These are phyloP conservation scores for Capitulum mitella DNA, from an alignment of 2,888 invertebrate genomes.

Conservation along the genomic window DNA sequence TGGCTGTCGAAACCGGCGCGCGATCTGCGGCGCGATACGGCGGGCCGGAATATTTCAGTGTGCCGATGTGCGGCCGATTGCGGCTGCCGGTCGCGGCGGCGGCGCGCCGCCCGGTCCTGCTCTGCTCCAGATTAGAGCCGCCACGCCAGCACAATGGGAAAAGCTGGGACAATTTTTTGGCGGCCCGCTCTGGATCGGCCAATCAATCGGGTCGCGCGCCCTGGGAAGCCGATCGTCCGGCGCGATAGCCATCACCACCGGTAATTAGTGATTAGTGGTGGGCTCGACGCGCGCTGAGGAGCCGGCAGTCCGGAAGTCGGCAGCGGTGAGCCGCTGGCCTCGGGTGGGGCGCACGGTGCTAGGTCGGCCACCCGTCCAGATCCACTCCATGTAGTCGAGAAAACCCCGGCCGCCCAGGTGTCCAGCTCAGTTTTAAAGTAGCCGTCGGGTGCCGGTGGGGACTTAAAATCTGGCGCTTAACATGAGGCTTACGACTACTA, in stretches of 20 bases:
- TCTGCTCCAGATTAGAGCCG: constrained; percentile 12
- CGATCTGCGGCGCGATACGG: not conserved
- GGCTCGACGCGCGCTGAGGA: not conserved
- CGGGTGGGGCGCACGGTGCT: not conserved
- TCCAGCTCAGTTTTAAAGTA: not conserved
- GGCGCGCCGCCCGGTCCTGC: not conserved
- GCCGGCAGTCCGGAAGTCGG: not conserved
- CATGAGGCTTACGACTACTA: not conserved
- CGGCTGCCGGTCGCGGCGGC: not conserved
- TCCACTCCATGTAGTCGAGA: not conserved
- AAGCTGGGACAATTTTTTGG: not conserved
- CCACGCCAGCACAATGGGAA: not conserved
- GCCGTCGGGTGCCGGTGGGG: not conserved
- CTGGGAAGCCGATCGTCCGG: not conserved
- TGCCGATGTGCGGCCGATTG: not conserved
- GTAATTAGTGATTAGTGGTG: not conserved
- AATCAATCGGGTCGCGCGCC: not conserved
- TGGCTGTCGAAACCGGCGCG: not conserved
- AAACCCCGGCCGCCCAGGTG: not conserved
- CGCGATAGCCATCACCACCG: not conserved
- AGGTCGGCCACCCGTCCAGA: no score
- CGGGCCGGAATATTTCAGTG: not conserved
- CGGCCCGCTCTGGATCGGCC: not conserved
- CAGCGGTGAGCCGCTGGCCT: not conserved
- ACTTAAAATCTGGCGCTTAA: not conserved